Evolutionary conservation across 2,797 vertebrate genomes (phyloP).

Genomic region (Spea hammondii): DNA sequence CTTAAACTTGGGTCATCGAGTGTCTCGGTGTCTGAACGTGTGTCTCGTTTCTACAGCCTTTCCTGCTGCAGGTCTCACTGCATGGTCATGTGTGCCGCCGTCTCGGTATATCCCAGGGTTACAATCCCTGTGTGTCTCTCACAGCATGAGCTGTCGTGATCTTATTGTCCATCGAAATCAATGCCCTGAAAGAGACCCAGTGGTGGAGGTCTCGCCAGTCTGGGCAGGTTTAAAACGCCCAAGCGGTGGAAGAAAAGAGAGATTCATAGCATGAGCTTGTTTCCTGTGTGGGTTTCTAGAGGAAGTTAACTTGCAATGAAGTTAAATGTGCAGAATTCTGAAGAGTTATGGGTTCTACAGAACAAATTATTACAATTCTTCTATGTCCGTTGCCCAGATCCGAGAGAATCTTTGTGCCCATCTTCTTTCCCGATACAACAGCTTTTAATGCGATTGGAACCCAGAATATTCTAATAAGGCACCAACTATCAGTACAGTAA

Average conservation of each 20-base stretch:
- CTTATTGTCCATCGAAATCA: neutral
- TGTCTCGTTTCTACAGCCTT: neutral
- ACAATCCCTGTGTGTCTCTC: neutral
- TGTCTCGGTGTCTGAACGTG: no score
- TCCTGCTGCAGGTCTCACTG: neutral
- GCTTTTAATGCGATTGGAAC: no score
- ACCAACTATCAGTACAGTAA: no score
- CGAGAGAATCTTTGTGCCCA: no score
- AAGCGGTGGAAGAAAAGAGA: conserved; percentile 34
- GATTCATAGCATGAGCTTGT: conserved; percentile 47
- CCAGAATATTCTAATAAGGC: no score
- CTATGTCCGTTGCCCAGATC: no score
- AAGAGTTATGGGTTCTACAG: no score
- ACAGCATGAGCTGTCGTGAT: neutral
- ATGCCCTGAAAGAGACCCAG: neutral
- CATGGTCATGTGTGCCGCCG: neutral
- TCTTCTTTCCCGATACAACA: no score
- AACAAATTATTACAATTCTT: no score
- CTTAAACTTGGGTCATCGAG: no score
- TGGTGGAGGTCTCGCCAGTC: neutral
- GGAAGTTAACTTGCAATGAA: conserved; percentile 60
- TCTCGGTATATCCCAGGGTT: neutral
- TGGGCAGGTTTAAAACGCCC: conserved; percentile 16
- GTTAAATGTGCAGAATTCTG: no score
- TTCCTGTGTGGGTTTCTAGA: conserved; percentile 69